These are phyloP conservation scores for Pterocles orientalis DNA, from an alignment of 2,113 vertebrate species.

Conservation along the genomic window DNA sequence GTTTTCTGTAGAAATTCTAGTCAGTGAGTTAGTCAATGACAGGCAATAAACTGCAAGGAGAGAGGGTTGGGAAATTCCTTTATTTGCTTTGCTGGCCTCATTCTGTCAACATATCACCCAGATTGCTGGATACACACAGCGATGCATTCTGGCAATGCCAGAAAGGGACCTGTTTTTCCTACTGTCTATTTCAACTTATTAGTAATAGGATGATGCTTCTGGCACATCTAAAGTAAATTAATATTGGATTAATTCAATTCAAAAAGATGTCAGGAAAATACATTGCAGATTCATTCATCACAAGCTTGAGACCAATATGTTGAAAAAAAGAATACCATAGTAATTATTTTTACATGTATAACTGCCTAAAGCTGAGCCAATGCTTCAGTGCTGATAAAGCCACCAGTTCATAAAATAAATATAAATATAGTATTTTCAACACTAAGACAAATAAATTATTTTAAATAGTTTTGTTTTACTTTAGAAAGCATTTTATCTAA, in stretches of 20 bases:
- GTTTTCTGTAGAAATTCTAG: constrained; percentile 24
- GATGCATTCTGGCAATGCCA: constrained; percentile 68
- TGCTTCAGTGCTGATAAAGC: constrained; percentile 14
- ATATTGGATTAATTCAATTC: constrained; percentile 58
- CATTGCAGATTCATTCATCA: background rate
- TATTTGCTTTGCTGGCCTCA: constrained; percentile 81
- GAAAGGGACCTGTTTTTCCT: constrained; percentile 57
- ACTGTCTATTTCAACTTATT: constrained; percentile 64
- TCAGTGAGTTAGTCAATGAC: constrained; percentile 24
- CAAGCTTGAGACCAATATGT: background rate
- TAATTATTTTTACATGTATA: constrained; percentile 39
- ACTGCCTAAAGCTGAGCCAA: constrained; percentile 50
- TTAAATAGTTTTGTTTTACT: background rate
- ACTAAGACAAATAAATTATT: background rate
- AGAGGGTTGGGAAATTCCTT: background rate
- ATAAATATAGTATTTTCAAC: background rate
- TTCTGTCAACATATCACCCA: constrained; percentile 86
- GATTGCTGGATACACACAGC: constrained; percentile 74
- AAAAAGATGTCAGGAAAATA: constrained; percentile 10
- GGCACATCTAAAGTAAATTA: constrained; percentile 65
- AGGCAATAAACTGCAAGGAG: constrained; percentile 35
- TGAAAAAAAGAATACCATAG: background rate
- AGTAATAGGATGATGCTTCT: constrained; percentile 63
- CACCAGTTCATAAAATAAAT: constrained; percentile 1
- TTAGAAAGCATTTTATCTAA: background rate